Conservation (phyloP, 1,140 invertebrate species). For the Thalassaphorura encarpata region DNA sequence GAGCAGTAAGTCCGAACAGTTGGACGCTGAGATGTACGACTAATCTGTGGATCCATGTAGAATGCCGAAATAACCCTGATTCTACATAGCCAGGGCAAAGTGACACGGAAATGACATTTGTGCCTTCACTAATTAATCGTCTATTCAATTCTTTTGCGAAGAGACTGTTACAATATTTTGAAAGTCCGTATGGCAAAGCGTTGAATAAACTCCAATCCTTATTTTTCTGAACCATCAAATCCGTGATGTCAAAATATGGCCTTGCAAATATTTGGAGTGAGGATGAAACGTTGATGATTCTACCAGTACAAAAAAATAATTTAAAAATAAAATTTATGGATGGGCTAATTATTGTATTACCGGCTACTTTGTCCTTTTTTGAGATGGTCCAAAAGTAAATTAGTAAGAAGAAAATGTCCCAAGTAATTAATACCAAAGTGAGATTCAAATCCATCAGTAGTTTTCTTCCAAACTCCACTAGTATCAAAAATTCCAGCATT, state of each 20-base stretch:
- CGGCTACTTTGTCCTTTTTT: neutral
- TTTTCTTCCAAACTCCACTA: constrained; percentile 36
- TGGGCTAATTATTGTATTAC: neutral
- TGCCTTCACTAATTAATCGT: constrained; percentile 18
- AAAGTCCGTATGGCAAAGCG: constrained; percentile 36
- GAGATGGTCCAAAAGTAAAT: constrained; percentile 31
- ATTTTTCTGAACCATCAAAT: constrained; percentile 1
- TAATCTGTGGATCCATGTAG: neutral
- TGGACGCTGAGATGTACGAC: neutral
- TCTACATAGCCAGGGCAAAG: neutral
- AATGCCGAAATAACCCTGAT: neutral
- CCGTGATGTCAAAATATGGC: neutral
- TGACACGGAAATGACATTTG: neutral
- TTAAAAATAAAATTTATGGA: neutral
- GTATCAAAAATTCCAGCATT: constrained; percentile 11
- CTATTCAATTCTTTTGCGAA: constrained; percentile 34
- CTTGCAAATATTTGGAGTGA: neutral
- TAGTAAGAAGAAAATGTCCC: constrained; percentile 74
- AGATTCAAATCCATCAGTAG: constrained; percentile 71
- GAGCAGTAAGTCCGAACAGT: neutral
- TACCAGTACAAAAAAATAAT: too few relatives aligned
- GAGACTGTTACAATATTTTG: constrained; percentile 37
- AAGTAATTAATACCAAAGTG: constrained; percentile 70
- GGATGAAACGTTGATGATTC: constrained; percentile 8
- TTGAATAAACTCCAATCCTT: constrained; percentile 14